Percentiles rank a stretch among this genome's conserved stretches.
These are phyloP conservation scores for Podotricha telesiphe DNA, from an alignment of 2,888 invertebrate species.

Conservation along the genomic window DNA sequence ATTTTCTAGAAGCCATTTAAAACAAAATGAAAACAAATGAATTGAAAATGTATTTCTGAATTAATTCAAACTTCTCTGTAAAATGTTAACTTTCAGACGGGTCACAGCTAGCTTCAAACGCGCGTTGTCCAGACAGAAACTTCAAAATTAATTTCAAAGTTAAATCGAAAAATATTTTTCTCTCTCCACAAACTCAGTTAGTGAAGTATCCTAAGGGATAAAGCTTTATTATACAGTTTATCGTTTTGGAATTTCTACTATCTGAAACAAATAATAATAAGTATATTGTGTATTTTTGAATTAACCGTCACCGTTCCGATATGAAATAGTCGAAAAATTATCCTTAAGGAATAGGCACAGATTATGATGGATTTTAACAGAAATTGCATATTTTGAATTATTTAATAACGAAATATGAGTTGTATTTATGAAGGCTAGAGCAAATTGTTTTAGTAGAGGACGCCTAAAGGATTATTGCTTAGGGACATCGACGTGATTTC, in stretches of 20 bases:
- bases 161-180: constrained; percentile 75
- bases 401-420: too few species aligned
- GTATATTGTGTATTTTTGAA: too few species aligned
- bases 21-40: constrained; percentile 41
- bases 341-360: too few species aligned
- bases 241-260: constrained; percentile 7
- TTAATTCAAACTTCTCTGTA: constrained; percentile 54
- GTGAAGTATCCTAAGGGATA: constrained; percentile 41
- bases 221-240: constrained; percentile 16
- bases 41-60: constrained; percentile 24
- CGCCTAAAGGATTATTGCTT: constrained; percentile 2
- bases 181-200: constrained; percentile 56
- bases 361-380: too few species aligned
- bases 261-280: background rate
- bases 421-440: too few species aligned
- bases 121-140: constrained; percentile 64
- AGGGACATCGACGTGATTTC: background rate
- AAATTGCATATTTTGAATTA: too few species aligned
- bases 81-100: constrained; percentile 63
- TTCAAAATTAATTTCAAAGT: constrained; percentile 78
- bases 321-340: too few species aligned
- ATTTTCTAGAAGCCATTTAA: constrained; percentile 64
- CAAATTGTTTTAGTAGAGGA: background rate
- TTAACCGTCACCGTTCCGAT: too few species aligned
- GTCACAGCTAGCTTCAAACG: constrained; percentile 45